Conservation (phyloP, 2,797 vertebrate genomes). For the Sandelia bainsii region DNA sequence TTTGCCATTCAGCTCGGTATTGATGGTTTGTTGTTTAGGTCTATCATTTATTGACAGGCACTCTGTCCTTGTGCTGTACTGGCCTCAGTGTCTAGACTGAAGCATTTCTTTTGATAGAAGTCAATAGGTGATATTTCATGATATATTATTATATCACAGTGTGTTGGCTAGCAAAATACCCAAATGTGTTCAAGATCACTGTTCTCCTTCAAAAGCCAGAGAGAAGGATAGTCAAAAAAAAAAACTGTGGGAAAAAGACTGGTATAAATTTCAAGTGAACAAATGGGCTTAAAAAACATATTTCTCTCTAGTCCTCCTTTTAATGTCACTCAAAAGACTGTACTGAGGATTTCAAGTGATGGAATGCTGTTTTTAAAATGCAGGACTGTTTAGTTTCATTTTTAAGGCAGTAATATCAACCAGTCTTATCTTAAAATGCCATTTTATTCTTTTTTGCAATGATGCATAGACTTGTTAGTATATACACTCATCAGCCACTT, state of each 20-base stretch:
- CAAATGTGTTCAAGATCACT: constrained; percentile 1
- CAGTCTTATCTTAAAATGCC: no score
- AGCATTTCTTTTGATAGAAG: background rate
- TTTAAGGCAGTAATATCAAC: no score
- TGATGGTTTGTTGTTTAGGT: constrained; percentile 6
- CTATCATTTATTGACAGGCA: background rate
- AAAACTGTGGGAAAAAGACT: background rate
- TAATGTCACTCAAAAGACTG: background rate
- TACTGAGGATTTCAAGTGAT: background rate
- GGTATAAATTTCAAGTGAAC: constrained; percentile 1
- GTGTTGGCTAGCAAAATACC: constrained; percentile 14
- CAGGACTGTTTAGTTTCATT: no score
- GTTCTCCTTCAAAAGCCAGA: background rate
- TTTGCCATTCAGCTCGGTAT: background rate
- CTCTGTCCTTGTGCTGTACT: constrained; percentile 4
- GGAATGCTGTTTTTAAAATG: background rate
- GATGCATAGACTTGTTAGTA: no score
- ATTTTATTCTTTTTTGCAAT: no score
- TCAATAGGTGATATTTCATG: background rate
- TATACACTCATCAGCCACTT: no score
- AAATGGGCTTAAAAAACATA: background rate
- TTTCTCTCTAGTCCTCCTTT: background rate
- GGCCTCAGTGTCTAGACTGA: background rate
- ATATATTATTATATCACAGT: constrained; percentile 5
- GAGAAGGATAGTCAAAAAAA: background rate